Evolutionary conservation across 2,888 invertebrate genomes (phyloP), one percentile per base, ranked within the genome.

Genomic region (Coleophora flavipennella): DNA sequence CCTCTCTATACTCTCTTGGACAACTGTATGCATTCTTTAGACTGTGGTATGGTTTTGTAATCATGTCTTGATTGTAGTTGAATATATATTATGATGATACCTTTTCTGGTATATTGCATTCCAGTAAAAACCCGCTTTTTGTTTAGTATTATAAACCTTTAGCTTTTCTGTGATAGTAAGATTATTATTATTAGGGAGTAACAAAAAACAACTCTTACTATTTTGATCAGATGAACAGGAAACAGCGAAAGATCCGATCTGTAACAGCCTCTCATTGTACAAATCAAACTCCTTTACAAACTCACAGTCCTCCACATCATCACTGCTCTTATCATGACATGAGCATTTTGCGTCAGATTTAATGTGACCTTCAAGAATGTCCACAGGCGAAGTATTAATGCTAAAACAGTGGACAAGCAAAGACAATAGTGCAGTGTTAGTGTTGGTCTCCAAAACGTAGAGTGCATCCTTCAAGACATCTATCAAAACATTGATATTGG

Each of bases 231-330:
- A 80, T 20, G 80, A 80, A 54, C 80, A 81, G 3, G 90, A 88
- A 33, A 90, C 85, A n/a, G 91, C 90, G 69, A 91, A 92, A 36
- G 88, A 78, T 34, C 90, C 91, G 53, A 91, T 89, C 57, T 91
- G 91, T 69, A 89, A 74, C 36, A 90, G 71, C 50, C 90, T 86
- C 57, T 92, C 92, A 53, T 89, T 88, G 43, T 88, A 85, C 46
- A 88, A 72, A 78, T 92, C 92, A 69, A 91, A 90, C 28, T 88
- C 86, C 44, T 86, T 88, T 9, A 90, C 83, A 42, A 83, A 72
- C 20, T 59, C 55, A 42, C 86, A 87, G 35, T 89, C 67, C 50
- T 87, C 86, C 1, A 57, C 48, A 43, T 69, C 67, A 38, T 59
- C 57, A n/a, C 53, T 47, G 48, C 44, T 56, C 26, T 56, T 51